These are phyloP conservation scores for Rhynchonycteris naso DNA, from an alignment of 2,797 vertebrate genomes.

Conservation along the genomic window DNA sequence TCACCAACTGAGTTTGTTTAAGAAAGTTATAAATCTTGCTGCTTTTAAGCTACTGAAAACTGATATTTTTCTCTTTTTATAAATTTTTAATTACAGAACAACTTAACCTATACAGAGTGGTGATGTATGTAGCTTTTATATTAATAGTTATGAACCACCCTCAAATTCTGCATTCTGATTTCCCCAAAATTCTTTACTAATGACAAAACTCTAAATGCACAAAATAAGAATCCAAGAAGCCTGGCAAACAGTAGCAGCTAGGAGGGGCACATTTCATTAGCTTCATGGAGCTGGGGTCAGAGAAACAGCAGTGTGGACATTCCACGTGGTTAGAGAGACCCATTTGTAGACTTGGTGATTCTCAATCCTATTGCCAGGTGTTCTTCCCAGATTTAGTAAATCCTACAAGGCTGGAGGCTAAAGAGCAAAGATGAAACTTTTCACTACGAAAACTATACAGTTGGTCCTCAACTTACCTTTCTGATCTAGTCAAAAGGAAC, in stretches of 20 bases:
- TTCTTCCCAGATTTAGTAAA: background rate
- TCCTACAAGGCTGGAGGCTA: background rate
- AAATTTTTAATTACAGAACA: background rate
- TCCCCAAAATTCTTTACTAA: background rate
- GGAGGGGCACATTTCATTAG: background rate
- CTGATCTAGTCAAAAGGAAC: background rate
- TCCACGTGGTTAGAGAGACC: background rate
- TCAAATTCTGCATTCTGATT: background rate
- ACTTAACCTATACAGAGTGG: background rate
- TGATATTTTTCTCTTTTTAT: background rate
- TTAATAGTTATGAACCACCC: background rate
- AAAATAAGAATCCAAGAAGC: background rate
- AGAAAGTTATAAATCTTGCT: background rate
- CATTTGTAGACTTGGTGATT: background rate
- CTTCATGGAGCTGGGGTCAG: background rate
- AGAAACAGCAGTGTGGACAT: background rate
- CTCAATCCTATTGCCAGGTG: background rate
- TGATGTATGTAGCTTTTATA: background rate
- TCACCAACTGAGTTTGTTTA: background rate
- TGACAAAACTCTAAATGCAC: background rate
- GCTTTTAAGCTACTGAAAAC: constrained; percentile 18
- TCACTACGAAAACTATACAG: background rate
- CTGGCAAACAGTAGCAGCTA: background rate
- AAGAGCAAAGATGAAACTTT: background rate
- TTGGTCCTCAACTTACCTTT: background rate